A percentile compares a stretch with the other conserved stretches of the same genome.
phyloP scores from a whole-genome alignment of 2,113 vertebrate genomes.

The Elephantulus edwardii region DNA sequence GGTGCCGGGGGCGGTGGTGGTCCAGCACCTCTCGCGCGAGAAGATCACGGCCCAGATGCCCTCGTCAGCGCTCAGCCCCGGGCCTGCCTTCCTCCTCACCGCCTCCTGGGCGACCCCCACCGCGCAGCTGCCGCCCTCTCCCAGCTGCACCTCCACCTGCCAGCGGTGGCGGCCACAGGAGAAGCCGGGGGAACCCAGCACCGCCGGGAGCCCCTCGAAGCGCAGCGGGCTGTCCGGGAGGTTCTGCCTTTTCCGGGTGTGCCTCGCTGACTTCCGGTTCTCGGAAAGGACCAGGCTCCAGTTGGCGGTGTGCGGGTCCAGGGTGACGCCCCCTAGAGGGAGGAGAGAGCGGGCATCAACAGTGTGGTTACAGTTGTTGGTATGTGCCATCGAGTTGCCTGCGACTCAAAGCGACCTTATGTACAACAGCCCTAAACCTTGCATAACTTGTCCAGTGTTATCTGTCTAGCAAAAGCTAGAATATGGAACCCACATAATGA shows the following conservation, averaged over 20 bases:
- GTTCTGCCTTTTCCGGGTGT: constrained; percentile 50
- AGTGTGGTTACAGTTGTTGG: too few species aligned
- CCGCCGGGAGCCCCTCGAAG: constrained; percentile 73
- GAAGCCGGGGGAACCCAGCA: constrained; percentile 79
- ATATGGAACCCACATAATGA: not conserved
- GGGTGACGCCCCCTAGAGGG: constrained; percentile 73
- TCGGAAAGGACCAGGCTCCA: constrained; percentile 76
- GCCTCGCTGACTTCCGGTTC: constrained; percentile 77
- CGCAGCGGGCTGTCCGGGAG: constrained; percentile 78
- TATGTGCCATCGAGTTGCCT: too few species aligned
- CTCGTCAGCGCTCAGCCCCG: not conserved
- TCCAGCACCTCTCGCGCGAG: constrained; percentile 15
- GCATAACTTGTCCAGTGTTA: not conserved
- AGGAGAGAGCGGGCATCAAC: not conserved
- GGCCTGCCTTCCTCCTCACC: not conserved
- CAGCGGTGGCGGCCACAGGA: constrained; percentile 81
- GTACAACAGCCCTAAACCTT: too few species aligned
- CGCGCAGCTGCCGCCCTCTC: constrained; percentile 33
- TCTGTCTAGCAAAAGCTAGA: not conserved
- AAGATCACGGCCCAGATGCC: constrained; percentile 48
- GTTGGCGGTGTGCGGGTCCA: constrained; percentile 84
- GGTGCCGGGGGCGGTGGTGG: not conserved
- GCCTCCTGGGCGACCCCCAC: constrained; percentile 20
- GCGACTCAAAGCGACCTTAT: too few species aligned
- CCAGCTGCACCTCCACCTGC: constrained; percentile 82